Conservation (phyloP, 2,888 invertebrate genomes). For the Diloba caeruleocephala region DNA sequence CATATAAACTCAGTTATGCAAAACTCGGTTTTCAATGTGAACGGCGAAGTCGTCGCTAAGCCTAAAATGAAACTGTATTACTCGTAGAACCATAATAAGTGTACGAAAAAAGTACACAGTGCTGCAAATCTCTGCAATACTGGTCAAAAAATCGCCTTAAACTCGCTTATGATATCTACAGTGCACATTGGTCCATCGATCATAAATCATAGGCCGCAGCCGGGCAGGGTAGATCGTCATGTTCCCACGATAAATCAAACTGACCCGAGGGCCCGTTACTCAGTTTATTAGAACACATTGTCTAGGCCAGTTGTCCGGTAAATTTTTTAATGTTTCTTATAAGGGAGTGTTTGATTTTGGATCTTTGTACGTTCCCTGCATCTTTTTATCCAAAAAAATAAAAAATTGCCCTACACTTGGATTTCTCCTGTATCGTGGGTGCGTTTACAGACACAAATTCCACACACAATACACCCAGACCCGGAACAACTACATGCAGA, state of each 20-base stretch:
- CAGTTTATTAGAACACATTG: conserved; percentile 63
- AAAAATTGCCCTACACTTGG: too few relatives aligned
- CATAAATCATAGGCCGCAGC: conserved; percentile 68
- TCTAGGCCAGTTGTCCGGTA: conserved; percentile 19
- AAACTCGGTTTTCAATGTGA: too few relatives aligned
- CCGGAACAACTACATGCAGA: too few relatives aligned
- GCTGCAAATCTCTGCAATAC: conserved; percentile 18
- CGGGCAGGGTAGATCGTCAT: conserved; percentile 68
- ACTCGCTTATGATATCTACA: conserved; percentile 41
- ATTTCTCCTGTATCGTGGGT: too few relatives aligned
- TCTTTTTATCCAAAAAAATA: too few relatives aligned
- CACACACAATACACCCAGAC: too few relatives aligned
- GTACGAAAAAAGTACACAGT: conserved; percentile 6
- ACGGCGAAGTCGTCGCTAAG: too few relatives aligned
- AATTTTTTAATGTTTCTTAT: conserved; percentile 30
- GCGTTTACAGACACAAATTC: too few relatives aligned
- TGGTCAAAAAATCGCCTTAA: conserved; percentile 40
- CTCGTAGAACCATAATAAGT: too few relatives aligned
- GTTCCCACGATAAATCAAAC: conserved; percentile 85
- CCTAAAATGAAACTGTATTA: too few relatives aligned
- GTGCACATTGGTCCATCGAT: conserved; percentile 62
- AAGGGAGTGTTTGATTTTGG: conserved; percentile 10
- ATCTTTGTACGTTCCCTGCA: too few relatives aligned
- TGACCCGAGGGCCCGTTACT: conserved; percentile 46
- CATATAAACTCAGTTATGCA: too few relatives aligned